Conservation (phyloP, 2,113 vertebrate genomes). For the Triplophysa rosa region DNA sequence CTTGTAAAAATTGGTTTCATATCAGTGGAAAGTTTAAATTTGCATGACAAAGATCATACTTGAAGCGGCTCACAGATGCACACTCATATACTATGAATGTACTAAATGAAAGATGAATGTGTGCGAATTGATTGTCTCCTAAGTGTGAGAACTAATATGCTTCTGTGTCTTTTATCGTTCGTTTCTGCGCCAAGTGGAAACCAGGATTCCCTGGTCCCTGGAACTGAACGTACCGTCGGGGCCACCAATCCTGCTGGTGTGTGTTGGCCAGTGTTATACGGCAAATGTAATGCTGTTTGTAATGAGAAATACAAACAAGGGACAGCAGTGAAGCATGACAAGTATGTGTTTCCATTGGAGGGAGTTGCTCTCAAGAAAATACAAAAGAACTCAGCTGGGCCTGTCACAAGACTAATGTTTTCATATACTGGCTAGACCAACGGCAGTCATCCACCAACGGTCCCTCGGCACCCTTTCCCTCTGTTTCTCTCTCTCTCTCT, state of each 20-base stretch:
- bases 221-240: slow-evolving; percentile 57
- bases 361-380: slow-evolving; percentile 79
- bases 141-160: not conserved
- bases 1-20: not conserved
- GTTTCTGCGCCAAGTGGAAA: slow-evolving; percentile 19
- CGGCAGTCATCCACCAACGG: slow-evolving; percentile 87
- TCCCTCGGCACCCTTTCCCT: slow-evolving; percentile 67
- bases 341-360: slow-evolving; percentile 99
- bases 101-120: not conserved
- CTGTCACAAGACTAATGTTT: slow-evolving; percentile 96
- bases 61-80: not conserved
- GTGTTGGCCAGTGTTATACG: slow-evolving; percentile 74
- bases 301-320: slow-evolving; percentile 98
- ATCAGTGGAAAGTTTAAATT: not conserved
- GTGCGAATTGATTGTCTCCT: slow-evolving; percentile 12
- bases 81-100: not conserved
- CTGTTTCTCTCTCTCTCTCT: slow-evolving; percentile 46
- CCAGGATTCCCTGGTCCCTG: slow-evolving; percentile 6
- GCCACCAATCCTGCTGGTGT: slow-evolving; percentile 64
- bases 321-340: slow-evolving; percentile 97
- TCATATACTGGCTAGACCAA: slow-evolving; percentile 87
- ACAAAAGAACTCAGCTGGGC: slow-evolving; percentile 77
- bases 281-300: slow-evolving; percentile 87
- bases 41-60: not conserved
- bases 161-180: slow-evolving; percentile 17